Evolutionary conservation across 2,113 vertebrate species (phyloP).

Genomic region (Abramis brama): DNA sequence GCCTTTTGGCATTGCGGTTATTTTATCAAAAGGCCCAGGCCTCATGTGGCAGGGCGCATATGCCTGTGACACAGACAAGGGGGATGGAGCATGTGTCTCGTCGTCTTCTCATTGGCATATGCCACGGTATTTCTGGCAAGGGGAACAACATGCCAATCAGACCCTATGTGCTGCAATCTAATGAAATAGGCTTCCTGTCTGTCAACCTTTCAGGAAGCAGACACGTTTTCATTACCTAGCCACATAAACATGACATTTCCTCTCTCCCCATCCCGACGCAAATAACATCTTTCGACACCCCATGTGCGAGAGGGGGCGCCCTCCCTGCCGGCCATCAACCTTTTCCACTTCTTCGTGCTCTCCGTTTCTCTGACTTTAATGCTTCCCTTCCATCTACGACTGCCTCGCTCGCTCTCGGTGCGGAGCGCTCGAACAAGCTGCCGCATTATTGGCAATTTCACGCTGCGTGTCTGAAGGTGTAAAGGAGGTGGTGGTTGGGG

Average conservation of each 20-base stretch:
- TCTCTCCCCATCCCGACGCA: constrained; percentile 59
- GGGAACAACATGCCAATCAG: constrained; percentile 64
- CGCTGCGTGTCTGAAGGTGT: constrained; percentile 50
- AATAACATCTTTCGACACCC: constrained; percentile 30
- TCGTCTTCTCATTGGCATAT: constrained; percentile 49
- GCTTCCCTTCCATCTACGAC: constrained; percentile 9
- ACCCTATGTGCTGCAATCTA: constrained; percentile 56
- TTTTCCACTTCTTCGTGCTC: constrained; percentile 19
- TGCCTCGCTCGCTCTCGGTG: neutral
- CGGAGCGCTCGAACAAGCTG: constrained; percentile 23
- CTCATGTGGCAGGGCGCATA: constrained; percentile 37
- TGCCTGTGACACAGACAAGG: constrained; percentile 12
- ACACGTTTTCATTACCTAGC: constrained; percentile 65
- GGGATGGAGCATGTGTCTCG: constrained; percentile 17
- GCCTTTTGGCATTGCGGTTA: constrained; percentile 42
- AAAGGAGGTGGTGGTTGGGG: constrained; percentile 32
- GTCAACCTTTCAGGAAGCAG: constrained; percentile 58
- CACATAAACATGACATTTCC: constrained; percentile 63
- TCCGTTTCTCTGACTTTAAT: constrained; percentile 20
- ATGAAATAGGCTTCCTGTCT: constrained; percentile 69
- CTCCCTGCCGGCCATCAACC: neutral
- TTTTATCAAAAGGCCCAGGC: constrained; percentile 55
- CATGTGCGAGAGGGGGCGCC: constrained; percentile 3
- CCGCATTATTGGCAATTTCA: constrained; percentile 55
- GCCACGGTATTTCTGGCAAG: constrained; percentile 51